Base-by-base conservation (phyloP, 2,113 vertebrate genomes). In the Meriones unguiculatus region DNA sequence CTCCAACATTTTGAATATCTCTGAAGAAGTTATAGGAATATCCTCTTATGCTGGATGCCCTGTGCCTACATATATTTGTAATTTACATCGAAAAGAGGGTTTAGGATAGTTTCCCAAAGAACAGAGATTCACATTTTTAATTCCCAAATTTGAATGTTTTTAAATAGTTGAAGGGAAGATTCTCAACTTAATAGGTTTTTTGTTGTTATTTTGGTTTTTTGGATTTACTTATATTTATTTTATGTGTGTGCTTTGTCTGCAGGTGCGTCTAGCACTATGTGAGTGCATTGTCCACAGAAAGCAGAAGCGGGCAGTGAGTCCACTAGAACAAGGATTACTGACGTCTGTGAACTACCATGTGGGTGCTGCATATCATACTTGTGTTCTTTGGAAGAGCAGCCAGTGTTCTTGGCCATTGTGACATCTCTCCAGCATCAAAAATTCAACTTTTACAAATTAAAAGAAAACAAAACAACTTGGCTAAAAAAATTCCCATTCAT, bases 121-220 rank as follows among this genome's bases (percentile, higher is more conserved):
- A 65, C 54, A 22, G 94, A 57, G 76, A 82, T 59, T 81, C 15
- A 38, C 18, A 92, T 2, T 77, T 57, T 54, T 76, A n/a, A 75
- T 64, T 59, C 89, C 38, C 12, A 76, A 52, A 81, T 96, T 94
- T 93, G 76, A 13, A 87, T 22, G 38, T 84, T 95, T 97, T 93
- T 78, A 82, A 75, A 52, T 72, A 94, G 30, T 7, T 77, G 7
- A 57, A 90, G 7, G 59, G 22, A 89, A 92, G 62, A 82, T 90
- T 90, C 35, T 97, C 9, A 84, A 87, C 76, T 75, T 75, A 57
- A 57, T 5, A 46, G 46, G 46, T 46, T 46, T 46, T 46, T 46
- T 46, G 46, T 5, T 46, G 46, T 46, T 46, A 5, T 46, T 46
- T 46, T 46, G 46, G 46, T 57, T 57, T 57, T 57, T 57, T 4